Evolutionary conservation across 2,888 invertebrate species (phyloP).

Genomic region (Agrochola lota): DNA sequence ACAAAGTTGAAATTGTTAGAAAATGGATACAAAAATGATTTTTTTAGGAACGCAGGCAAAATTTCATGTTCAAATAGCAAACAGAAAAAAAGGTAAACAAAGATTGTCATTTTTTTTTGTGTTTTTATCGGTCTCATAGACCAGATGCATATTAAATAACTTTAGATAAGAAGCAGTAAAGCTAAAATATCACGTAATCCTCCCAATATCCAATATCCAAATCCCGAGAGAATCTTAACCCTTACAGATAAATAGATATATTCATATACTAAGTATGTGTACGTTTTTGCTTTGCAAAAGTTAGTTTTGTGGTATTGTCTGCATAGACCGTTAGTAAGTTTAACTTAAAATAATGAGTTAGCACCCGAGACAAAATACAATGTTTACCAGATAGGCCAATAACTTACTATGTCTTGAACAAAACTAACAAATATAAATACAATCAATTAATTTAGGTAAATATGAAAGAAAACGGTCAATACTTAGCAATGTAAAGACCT

Average conservation of each 20-base stretch:
- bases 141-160: conserved; percentile 77
- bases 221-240: conserved; percentile 80
- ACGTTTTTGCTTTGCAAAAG: conserved; percentile 86
- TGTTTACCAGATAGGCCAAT: conserved; percentile 65
- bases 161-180: conserved; percentile 87
- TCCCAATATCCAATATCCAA: conserved; percentile 57
- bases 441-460: background rate
- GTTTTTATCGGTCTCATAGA: conserved; percentile 81
- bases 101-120: conserved; percentile 62
- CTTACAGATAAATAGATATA: conserved; percentile 78
- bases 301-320: conserved; percentile 83
- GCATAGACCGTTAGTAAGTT: conserved; percentile 76
- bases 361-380: conserved; percentile 71
- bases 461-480: background rate
- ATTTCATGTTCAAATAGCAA: conserved; percentile 45
- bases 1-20: conserved; percentile 50
- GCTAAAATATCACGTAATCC: conserved; percentile 89
- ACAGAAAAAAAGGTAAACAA: conserved; percentile 52
- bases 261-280: conserved; percentile 66
- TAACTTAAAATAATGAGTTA: conserved; percentile 68
- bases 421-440: conserved; percentile 2
- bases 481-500: background rate
- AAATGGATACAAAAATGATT: conserved; percentile 49
- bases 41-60: conserved; percentile 38
- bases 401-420: conserved; percentile 9